Base-by-base conservation (phyloP, 2,797 vertebrate genomes). In the Schizopygopsis pylzovi region DNA sequence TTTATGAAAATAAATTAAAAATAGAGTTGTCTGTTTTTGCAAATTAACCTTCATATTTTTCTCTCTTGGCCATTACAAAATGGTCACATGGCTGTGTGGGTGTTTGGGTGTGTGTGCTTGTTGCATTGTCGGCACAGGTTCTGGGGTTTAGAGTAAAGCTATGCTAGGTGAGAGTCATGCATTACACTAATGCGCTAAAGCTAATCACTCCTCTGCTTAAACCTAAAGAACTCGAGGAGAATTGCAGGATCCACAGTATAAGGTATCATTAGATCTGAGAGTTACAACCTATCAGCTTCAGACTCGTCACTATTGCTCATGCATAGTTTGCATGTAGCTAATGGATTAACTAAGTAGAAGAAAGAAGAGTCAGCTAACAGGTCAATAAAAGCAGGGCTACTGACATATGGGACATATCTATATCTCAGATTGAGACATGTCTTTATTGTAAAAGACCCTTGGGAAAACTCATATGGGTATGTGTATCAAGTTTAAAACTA, bases 151-250 rank as follows among this genome's bases (percentile, higher is more conserved):
- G 37, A 61, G 76, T 41, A 49, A 78, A 84, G 61, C 78, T 56
- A 59, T 56, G 71, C 80, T 88, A 52, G 73, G 52, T 45, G 67
- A 52, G 77, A 87, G 54, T 82, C 56, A 37, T 18, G 65, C 22
- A 78, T 85, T 78, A 77, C 59, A 49, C 54, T 86, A 87, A 85
- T 80, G 76, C 22, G 22, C 28, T 73, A 45, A 71, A 61, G 79
- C 76, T 88, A 87, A 88, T 88, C 76, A 85, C 85, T 86, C 71
- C 67, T 85, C 43, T 37, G 7, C 47, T 68, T 45, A 80, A 59
- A 70, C 73, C 85, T 83, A 73, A 86, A 80, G 47, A 73, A 88
- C 76, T 82, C 71, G n/a, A 39, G 12, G 33, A 20, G 76, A 77
- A 71, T 88, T 84, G 83, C 79, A 87, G 65, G 83, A 84, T 87